These are phyloP conservation scores for Drosophila demipolita DNA, from an alignment of 2,888 invertebrate genomes.

Conservation along the genomic window DNA sequence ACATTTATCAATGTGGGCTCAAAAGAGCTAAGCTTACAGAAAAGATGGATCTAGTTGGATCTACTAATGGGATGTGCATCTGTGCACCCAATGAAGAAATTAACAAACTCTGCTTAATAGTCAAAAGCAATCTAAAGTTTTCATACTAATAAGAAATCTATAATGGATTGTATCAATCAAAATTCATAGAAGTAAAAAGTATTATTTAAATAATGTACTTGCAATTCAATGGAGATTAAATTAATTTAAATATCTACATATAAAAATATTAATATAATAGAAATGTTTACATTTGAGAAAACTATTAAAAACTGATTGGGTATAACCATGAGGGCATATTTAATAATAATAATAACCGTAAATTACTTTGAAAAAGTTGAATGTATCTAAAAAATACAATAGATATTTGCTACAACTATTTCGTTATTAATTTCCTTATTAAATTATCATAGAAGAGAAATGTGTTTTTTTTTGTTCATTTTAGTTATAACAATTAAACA, in stretches of 20 bases:
- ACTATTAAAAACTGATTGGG: no score
- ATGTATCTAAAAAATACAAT: background rate
- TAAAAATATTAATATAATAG: background rate
- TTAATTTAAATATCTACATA: background rate
- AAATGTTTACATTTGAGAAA: no score
- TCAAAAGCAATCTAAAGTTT: background rate
- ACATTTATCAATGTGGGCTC: background rate
- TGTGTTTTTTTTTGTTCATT: background rate
- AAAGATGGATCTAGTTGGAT: conserved; percentile 4
- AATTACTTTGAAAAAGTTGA: background rate
- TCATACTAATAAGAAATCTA: background rate
- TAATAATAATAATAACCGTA: background rate
- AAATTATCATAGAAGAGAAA: conserved; percentile 9
- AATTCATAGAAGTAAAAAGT: no score
- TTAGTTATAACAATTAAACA: background rate
- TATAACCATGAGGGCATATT: no score
- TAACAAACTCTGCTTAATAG: background rate
- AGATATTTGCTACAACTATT: background rate
- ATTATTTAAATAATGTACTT: no score
- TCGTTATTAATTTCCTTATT: no score
- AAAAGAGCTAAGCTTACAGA: conserved; percentile 17
- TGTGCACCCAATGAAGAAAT: conserved; percentile 27
- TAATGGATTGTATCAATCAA: no score
- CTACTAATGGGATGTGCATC: conserved; percentile 24
- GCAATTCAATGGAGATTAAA: no score